Conservation (phyloP, 2,888 invertebrate genomes). For the Stramonita haemastoma region DNA sequence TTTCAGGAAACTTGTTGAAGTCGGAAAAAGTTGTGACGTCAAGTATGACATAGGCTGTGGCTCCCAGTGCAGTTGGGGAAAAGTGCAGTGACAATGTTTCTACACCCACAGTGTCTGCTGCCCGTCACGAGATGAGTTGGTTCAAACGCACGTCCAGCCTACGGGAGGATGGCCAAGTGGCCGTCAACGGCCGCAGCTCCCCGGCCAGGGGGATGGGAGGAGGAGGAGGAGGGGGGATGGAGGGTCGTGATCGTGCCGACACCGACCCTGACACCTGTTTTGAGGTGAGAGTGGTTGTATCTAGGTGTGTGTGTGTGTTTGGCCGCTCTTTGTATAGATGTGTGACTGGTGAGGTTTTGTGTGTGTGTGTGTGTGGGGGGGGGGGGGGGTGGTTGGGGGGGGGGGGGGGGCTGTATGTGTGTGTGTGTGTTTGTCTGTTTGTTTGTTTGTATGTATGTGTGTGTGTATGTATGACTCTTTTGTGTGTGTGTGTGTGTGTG, state of each 20-base stretch:
- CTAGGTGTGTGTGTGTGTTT: not conserved
- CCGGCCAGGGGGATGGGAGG: constrained; percentile 47
- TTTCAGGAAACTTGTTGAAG: not conserved
- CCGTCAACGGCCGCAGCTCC: constrained; percentile 47
- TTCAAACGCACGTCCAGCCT: constrained; percentile 54
- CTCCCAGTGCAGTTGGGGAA: not conserved
- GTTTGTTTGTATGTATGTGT: not conserved
- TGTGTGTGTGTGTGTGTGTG: too few relatives aligned
- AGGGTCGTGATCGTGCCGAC: constrained; percentile 62
- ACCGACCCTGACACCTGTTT: constrained; percentile 87
- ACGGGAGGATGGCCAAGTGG: constrained; percentile 30
- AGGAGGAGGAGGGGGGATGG: constrained; percentile 10
- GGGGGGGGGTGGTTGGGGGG: constrained; percentile 79
- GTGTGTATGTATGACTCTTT: not conserved
- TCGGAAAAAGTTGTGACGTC: not conserved
- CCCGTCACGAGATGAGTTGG: constrained; percentile 59
- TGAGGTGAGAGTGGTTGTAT: constrained; percentile 79
- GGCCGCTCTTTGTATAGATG: not conserved
- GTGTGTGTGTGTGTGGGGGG: too few relatives aligned
- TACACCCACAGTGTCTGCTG: not conserved
- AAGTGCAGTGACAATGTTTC: not conserved
- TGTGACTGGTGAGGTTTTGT: not conserved
- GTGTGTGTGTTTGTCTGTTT: too few relatives aligned
- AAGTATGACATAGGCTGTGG: not conserved
- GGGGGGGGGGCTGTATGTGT: constrained; percentile 38